Conservation (phyloP, 1,140 invertebrate species). For the Zaprionus camerounensis region DNA sequence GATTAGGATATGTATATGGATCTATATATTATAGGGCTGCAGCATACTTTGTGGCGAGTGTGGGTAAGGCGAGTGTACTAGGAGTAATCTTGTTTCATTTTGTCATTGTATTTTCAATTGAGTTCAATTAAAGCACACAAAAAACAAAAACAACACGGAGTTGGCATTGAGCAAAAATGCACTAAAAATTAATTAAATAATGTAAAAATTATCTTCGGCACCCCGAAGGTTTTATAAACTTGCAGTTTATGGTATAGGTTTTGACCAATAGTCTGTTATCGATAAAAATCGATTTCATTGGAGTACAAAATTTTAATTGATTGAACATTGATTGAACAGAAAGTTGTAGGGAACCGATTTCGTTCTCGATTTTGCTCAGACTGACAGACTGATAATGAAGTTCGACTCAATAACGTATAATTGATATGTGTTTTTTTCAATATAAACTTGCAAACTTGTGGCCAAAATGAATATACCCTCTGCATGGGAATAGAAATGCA, state of each 20-base stretch:
- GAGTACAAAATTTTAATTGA: too few relatives aligned
- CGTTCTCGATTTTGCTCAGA: too few relatives aligned
- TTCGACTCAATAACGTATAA: too few relatives aligned
- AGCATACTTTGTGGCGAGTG: slow-evolving; percentile 37
- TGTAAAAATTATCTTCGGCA: background rate
- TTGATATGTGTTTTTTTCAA: background rate
- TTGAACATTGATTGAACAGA: too few relatives aligned
- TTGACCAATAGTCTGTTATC: background rate
- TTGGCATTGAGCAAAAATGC: slow-evolving; percentile 32
- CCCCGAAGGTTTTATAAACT: too few relatives aligned
- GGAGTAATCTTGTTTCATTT: slow-evolving; percentile 37
- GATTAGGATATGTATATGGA: background rate
- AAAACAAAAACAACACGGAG: slow-evolving; percentile 1
- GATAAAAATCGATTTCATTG: too few relatives aligned
- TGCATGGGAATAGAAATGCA: background rate
- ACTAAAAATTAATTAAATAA: slow-evolving; percentile 17
- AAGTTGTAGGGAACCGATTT: too few relatives aligned
- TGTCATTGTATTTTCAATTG: slow-evolving; percentile 42
- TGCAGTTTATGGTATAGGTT: background rate
- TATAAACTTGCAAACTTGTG: background rate
- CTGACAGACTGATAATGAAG: too few relatives aligned
- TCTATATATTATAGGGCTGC: slow-evolving; percentile 11
- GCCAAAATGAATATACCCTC: background rate
- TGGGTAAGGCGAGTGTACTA: slow-evolving; percentile 29
- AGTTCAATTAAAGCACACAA: slow-evolving; percentile 20